These are phyloP conservation scores for Teinopalpus imperialis DNA, from an alignment of 2,888 invertebrate genomes.

Conservation along the genomic window DNA sequence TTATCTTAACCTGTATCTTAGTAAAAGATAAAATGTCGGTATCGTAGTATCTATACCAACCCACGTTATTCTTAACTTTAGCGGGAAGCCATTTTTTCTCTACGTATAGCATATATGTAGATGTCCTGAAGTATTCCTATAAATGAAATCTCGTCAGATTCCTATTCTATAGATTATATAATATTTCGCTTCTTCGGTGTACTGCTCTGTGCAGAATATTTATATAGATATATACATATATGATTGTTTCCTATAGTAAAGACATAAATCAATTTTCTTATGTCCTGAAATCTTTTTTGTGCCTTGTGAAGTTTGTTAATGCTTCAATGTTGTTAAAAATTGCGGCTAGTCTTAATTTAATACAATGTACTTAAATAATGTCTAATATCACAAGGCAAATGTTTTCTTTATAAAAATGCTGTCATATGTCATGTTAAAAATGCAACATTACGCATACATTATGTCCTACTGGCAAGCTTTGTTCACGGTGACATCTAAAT, in stretches of 20 bases:
- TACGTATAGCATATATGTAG: slow-evolving; percentile 22
- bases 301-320: slow-evolving; percentile 57
- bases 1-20: no score
- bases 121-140: slow-evolving; percentile 31
- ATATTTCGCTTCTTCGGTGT: slow-evolving; percentile 36
- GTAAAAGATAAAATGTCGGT: slow-evolving; percentile 29
- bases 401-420: no score
- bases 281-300: slow-evolving; percentile 61
- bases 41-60: slow-evolving; percentile 35
- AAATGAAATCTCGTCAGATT: slow-evolving; percentile 35
- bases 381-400: neutral
- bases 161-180: slow-evolving; percentile 37
- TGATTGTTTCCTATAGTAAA: slow-evolving; percentile 29
- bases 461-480: no score
- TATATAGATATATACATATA: slow-evolving; percentile 31
- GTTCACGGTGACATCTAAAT: no score
- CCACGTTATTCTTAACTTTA: slow-evolving; percentile 26
- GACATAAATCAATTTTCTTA: slow-evolving; percentile 34
- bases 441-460: no score
- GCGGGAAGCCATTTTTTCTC: slow-evolving; percentile 11
- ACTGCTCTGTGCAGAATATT: slow-evolving; percentile 36
- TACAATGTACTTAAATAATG: slow-evolving; percentile 9
- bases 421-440: neutral
- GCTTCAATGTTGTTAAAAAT: slow-evolving; percentile 53
- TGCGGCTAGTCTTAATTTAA: slow-evolving; percentile 19